Evolutionary conservation across 2,113 vertebrate species (phyloP), one percentile per base, ranked within the genome.

Genomic region (Hiodon tergisus): DNA sequence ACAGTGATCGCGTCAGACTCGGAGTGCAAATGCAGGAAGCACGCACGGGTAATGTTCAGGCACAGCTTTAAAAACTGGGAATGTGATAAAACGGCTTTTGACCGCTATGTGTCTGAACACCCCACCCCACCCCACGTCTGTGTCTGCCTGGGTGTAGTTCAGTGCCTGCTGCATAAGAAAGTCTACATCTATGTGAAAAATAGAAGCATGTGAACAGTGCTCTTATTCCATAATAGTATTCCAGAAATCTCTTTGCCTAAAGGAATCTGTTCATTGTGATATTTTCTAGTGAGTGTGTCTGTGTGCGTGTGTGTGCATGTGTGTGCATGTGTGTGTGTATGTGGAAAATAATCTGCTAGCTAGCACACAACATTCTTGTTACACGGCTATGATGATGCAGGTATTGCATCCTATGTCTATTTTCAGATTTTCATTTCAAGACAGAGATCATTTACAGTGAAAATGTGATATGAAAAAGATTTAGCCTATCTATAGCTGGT

Each of bases 51-150:
- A 85, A 88, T 81, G 79, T 87, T 88, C 82, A 87, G 87, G 87
- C 83, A 84, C 84, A 84, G 86, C 89, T 87, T 88, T 79, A 81
- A 50, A 86, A 85, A 85, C 84, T 84, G 85, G 31, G 31, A 31
- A 88, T 87, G 83, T 86, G 85, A 87, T 86, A 69, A 86, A 86
- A 83, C 77, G 85, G 83, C 88, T 87, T 87, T 82, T 88, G 86
- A 85, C 59, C 76, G 60, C 75, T 67, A 79, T 85, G 79, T 84
- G 85, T 84, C 85, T 89, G 85, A 88, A 87, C 85, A 73, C 46
- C 61, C 4, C 72, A 65, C 60, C 68, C 73, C 72, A 75, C 62
- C 76, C 77, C 66, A 67, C 3, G 4, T 53, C 2, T 68, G n/a
- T 72, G 73, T 57, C 62, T 73, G n/a, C 59, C 47, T 16, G 16